A percentile compares a stretch with the other conserved stretches of the same genome.
These are phyloP conservation scores for Opisthograptis luteolata DNA, from an alignment of 2,888 invertebrate species.

Conservation along the genomic window DNA sequence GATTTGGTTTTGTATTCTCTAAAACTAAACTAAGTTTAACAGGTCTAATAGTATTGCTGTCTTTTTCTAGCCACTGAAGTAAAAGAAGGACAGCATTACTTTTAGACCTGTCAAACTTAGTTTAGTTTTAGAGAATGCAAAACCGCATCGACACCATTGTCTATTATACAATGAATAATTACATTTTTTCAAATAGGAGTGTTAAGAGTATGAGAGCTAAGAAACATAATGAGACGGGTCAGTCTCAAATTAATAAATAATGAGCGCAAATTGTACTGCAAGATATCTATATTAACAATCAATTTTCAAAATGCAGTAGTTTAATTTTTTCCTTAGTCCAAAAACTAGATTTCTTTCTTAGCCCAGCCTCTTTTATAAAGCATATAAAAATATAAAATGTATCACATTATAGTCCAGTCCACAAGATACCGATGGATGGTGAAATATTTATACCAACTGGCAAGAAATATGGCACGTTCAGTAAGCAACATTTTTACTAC, in stretches of 20 bases:
- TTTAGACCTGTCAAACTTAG: too few relatives aligned
- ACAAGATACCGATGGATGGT: constrained; percentile 1
- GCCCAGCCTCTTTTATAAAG: constrained; percentile 4
- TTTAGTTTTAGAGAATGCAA: too few relatives aligned
- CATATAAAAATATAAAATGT: constrained; percentile 45
- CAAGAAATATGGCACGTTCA: constrained; percentile 8
- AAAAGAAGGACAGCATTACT: too few relatives aligned
- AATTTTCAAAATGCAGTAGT: neutral
- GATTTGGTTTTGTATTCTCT: too few relatives aligned
- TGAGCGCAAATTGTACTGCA: neutral
- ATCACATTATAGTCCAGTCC: constrained; percentile 39
- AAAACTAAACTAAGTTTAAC: too few relatives aligned
- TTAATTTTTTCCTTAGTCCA: neutral
- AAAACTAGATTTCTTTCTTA: neutral
- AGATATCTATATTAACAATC: neutral
- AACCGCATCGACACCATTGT: too few relatives aligned
- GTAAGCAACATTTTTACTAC: too few relatives aligned
- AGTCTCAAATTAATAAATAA: too few relatives aligned
- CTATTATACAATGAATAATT: too few relatives aligned
- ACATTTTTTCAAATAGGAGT: constrained; percentile 3
- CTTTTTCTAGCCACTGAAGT: too few relatives aligned
- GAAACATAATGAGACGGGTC: neutral
- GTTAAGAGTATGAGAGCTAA: too few relatives aligned
- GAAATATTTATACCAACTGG: neutral
- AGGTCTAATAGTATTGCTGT: too few relatives aligned